A percentile compares a stretch with the other conserved stretches of the same genome.
These are phyloP conservation scores for Probosciger aterrimus DNA, from an alignment of 2,113 vertebrate genomes.

Conservation along the genomic window DNA sequence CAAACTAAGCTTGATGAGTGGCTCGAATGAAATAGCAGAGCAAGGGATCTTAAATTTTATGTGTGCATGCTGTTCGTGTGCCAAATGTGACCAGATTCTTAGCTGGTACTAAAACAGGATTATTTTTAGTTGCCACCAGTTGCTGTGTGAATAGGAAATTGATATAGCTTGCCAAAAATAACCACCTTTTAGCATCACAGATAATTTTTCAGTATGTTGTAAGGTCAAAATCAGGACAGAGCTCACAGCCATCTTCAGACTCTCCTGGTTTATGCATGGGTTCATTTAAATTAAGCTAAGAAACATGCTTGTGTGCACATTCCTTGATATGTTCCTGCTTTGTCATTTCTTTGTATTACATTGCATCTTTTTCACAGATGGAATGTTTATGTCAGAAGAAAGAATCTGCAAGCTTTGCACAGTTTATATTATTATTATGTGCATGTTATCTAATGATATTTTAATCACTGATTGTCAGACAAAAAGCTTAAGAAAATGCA, in stretches of 20 bases:
- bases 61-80: not conserved
- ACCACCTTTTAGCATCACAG: conserved; percentile 32
- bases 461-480: not conserved
- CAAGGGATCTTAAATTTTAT: conserved; percentile 40
- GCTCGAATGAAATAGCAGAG: conserved; percentile 57
- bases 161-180: conserved; percentile 69
- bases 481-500: not conserved
- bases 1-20: conserved; percentile 71
- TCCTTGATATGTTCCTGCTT: conserved; percentile 1
- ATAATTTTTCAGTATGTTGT: conserved; percentile 11
- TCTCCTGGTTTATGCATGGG: not conserved
- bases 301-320: not conserved
- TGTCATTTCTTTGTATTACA: conserved; percentile 19
- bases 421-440: not conserved
- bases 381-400: conserved; percentile 11
- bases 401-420: not conserved
- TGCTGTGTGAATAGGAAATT: conserved; percentile 71
- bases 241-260: not conserved
- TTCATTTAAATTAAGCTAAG: conserved; percentile 8
- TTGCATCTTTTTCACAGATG: not conserved
- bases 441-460: not conserved
- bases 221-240: conserved; percentile 35
- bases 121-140: conserved; percentile 80
- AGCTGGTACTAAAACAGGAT: conserved; percentile 33
- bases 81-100: conserved; percentile 59